These are phyloP conservation scores for Kuschelorhynchus macadamiae DNA, from an alignment of 2,888 invertebrate genomes.

Conservation along the genomic window DNA sequence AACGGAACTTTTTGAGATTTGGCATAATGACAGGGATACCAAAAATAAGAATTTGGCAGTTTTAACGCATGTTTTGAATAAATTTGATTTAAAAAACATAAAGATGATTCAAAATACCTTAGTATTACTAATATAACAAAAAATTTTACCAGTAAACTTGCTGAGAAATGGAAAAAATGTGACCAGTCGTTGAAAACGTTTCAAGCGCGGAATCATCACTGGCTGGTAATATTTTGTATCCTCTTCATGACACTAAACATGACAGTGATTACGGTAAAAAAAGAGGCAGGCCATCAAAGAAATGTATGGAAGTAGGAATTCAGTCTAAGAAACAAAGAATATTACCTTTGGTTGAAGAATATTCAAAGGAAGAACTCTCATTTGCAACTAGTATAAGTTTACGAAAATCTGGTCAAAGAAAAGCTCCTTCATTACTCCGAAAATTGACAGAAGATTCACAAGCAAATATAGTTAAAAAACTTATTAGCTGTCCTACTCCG, in stretches of 20 bases:
- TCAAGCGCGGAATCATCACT: neutral
- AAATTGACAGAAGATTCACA: neutral
- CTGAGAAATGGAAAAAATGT: neutral
- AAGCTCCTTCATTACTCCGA: neutral
- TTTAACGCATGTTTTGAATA: too few species aligned
- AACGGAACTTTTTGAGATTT: neutral
- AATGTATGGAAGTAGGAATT: neutral
- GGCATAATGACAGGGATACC: too few species aligned
- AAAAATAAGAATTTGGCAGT: neutral
- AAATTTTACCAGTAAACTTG: conserved; percentile 1
- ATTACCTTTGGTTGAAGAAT: too few species aligned
- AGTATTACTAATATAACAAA: neutral
- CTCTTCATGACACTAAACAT: neutral
- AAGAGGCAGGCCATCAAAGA: neutral
- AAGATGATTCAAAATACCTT: neutral
- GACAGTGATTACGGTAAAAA: neutral
- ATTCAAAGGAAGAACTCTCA: neutral
- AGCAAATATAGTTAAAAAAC: conserved; percentile 8
- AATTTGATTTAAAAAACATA: neutral
- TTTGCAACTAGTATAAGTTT: neutral
- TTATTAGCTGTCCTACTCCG: neutral
- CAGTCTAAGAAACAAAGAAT: neutral
- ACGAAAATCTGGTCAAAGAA: neutral
- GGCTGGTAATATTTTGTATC: neutral
- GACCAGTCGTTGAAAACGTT: neutral